phyloP scores from a whole-genome alignment of 2,888 invertebrate genomes.

The Archaeoteleia sp. region DNA sequence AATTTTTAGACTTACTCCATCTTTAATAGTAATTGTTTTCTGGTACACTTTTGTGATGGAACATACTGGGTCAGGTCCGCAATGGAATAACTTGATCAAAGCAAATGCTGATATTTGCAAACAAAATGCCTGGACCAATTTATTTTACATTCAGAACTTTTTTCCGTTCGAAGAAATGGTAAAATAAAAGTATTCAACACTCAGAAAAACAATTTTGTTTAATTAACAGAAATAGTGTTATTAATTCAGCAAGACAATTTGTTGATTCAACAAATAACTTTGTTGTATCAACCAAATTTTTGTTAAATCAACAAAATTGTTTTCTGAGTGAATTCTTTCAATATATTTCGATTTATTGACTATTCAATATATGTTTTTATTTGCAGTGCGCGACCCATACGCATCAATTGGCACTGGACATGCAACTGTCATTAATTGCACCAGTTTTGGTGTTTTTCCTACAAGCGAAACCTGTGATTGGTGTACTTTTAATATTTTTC shows the following conservation, averaged over 20 bases:
- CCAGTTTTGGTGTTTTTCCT: conserved; percentile 81
- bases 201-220: too few relatives aligned
- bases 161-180: conserved; percentile 83
- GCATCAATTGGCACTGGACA: conserved; percentile 84
- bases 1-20: conserved; percentile 79
- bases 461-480: conserved; percentile 77
- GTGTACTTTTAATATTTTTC: conserved; percentile 77
- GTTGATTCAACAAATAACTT: too few relatives aligned
- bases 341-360: not conserved
- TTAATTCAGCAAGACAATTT: too few relatives aligned
- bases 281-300: too few relatives aligned
- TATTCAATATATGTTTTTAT: too few relatives aligned
- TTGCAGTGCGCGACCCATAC: conserved; percentile 88
- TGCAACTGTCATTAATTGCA: conserved; percentile 82
- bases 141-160: conserved; percentile 82
- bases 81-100: conserved; percentile 81
- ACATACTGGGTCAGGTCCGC: conserved; percentile 80
- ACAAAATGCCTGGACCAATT: conserved; percentile 81
- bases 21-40: conserved; percentile 79
- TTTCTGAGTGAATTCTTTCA: too few relatives aligned
- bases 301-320: too few relatives aligned
- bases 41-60: conserved; percentile 83
- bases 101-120: conserved; percentile 81
- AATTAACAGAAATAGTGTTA: too few relatives aligned
- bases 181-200: too few relatives aligned